phyloP scores from a whole-genome alignment of 2,888 invertebrate species.

The Diarsia brunnea region DNA sequence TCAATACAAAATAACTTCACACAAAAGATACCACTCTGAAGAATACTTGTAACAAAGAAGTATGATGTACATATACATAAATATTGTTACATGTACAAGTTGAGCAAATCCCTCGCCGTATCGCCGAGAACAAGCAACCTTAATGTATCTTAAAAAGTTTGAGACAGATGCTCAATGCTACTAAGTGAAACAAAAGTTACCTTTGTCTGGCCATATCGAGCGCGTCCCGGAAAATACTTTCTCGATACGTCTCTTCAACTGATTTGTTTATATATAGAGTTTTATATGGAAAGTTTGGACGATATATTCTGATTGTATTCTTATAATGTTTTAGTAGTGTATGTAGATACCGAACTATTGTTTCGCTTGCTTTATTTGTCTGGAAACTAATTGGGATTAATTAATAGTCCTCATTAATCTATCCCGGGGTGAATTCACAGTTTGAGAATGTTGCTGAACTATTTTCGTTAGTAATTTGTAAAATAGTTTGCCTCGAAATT shows the following conservation, averaged over 20 bases:
- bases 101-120: slow-evolving; percentile 54
- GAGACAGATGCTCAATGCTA: slow-evolving; percentile 39
- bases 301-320: slow-evolving; percentile 11
- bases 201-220: slow-evolving; percentile 39
- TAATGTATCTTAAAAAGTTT: slow-evolving; percentile 59
- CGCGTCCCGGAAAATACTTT: slow-evolving; percentile 31
- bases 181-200: slow-evolving; percentile 59
- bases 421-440: slow-evolving; percentile 5
- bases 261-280: slow-evolving; percentile 38
- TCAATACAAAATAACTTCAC: slow-evolving; percentile 31
- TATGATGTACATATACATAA: slow-evolving; percentile 31
- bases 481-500: slow-evolving; percentile 23
- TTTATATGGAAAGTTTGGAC: slow-evolving; percentile 32
- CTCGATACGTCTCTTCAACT: slow-evolving; percentile 29
- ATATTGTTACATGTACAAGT: slow-evolving; percentile 41
- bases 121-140: slow-evolving; percentile 55
- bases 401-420: slow-evolving; percentile 33
- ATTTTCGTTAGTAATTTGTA: slow-evolving; percentile 24
- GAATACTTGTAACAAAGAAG: slow-evolving; percentile 46
- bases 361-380: slow-evolving; percentile 17
- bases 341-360: neutral
- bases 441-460: slow-evolving; percentile 24
- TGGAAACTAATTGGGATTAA: slow-evolving; percentile 21
- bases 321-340: slow-evolving; percentile 2
- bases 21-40: slow-evolving; percentile 29